Evolutionary conservation across 2,888 invertebrate species (phyloP).

Genomic region (Dynastes grantii): DNA sequence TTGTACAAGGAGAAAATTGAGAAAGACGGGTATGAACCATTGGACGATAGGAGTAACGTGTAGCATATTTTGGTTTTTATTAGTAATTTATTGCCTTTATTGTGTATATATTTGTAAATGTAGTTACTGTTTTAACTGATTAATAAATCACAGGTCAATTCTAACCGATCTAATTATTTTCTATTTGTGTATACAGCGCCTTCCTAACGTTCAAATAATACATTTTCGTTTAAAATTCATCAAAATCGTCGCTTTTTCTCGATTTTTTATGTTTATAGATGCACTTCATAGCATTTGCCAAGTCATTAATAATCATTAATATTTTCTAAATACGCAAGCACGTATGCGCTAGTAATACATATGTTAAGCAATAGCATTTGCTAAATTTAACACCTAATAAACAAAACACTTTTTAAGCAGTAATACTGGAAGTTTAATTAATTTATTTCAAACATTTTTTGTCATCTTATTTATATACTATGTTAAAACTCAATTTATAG

Average conservation of each 20-base stretch:
- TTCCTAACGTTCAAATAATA: background rate
- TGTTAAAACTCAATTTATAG: background rate
- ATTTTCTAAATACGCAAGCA: constrained; percentile 11
- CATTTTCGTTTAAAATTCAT: background rate
- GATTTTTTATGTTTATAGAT: constrained; percentile 26
- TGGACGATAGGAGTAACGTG: constrained; percentile 71
- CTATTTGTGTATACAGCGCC: background rate
- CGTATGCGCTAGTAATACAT: background rate
- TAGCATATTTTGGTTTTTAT: constrained; percentile 49
- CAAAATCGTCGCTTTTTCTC: background rate
- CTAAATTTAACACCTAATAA: constrained; percentile 18
- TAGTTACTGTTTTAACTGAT: constrained; percentile 32
- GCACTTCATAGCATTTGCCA: constrained; percentile 16
- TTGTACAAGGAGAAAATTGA: constrained; percentile 92
- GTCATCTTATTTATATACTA: background rate
- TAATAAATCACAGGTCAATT: background rate
- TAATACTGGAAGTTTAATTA: background rate
- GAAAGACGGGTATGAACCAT: constrained; percentile 88
- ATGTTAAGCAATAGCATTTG: background rate
- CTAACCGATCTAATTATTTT: background rate
- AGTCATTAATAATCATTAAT: constrained; percentile 16
- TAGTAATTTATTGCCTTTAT: constrained; percentile 44
- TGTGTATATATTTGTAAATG: constrained; percentile 51
- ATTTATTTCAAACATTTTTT: background rate
- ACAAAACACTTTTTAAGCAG: too few species aligned